Base-by-base conservation (phyloP, 1,140 invertebrate genomes). In the Lepidostoma basale region DNA sequence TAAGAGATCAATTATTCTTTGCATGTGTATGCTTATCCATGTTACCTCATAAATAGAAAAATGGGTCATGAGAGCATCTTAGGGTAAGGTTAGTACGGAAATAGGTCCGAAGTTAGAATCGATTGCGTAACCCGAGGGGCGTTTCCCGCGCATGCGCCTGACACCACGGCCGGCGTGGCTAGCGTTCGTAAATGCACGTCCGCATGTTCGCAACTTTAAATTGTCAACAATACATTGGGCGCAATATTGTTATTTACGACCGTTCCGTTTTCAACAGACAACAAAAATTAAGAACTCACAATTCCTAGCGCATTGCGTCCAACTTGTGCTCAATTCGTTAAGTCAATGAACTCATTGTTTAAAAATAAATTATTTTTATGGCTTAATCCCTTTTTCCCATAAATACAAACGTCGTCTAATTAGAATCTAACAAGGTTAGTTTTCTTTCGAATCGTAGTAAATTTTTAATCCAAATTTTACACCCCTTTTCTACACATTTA, bases 171-270 rank as follows among this genome's bases (percentile, higher is more conserved):
- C 18, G 18, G 22, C 10, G n/a, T 1, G 16, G 16, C 9, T 9
- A 44, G 40, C 59, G 59, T 45, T 62, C 23, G 39, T 28, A 42
- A 62, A 62, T 62, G 59, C 59, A 62, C 59, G 59, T 62, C 59
- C 30, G 59, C 59, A 54, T 28, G 49, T 54, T 54, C 49, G 26
- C 49, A 30, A n/a, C n/a, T n/a, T n/a, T n/a, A n/a, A n/a, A 54
- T 49, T 28, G 49, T 28, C 28, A 54, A 33, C 20, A 49, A 49
- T n/a, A n/a, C 20, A 49, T 49, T 49, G 9, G 18, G 8, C 12
- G 10, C 45, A 12, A 49, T 18, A 49, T n/a, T n/a, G 23, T 49
- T 4, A 25, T 36, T 2, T 2, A 36, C 33, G 5, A 36, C 9
- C 5, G 33, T 36, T 2, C 14, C 14, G 33, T 36, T 36, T 36